These are phyloP conservation scores for Perodicticus potto DNA, from an alignment of 2,797 vertebrate species.

Conservation along the genomic window DNA sequence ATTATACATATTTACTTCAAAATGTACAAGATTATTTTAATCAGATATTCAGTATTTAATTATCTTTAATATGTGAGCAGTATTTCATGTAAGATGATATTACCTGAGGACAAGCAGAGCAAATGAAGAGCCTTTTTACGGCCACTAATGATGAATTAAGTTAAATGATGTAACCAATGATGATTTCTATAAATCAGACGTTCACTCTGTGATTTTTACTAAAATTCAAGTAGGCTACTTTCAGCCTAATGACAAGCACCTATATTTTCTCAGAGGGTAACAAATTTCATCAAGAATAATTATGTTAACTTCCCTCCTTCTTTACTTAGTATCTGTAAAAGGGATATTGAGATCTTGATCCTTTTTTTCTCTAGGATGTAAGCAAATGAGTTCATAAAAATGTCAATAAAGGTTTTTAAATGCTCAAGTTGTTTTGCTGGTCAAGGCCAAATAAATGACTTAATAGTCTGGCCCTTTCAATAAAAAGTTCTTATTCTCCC, in stretches of 20 bases:
- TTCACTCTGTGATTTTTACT: constrained; percentile 16
- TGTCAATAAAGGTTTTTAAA: constrained; percentile 13
- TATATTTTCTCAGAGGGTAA: constrained; percentile 4
- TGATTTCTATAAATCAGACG: constrained; percentile 52
- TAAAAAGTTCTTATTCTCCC: neutral
- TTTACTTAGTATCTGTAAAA: constrained; percentile 30
- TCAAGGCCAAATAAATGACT: constrained; percentile 34
- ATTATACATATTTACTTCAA: constrained; percentile 59
- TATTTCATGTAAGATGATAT: constrained; percentile 34
- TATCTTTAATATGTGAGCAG: constrained; percentile 48
- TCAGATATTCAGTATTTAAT: constrained; percentile 55
- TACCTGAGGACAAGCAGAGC: constrained; percentile 50
- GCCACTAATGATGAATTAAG: constrained; percentile 22
- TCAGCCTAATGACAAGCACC: constrained; percentile 4
- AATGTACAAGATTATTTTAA: constrained; percentile 53
- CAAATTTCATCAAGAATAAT: neutral
- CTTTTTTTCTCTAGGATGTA: neutral
- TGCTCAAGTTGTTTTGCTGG: constrained; percentile 5
- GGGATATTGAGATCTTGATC: neutral
- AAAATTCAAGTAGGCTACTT: constrained; percentile 42
- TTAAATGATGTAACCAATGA: constrained; percentile 17
- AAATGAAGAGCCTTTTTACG: constrained; percentile 22
- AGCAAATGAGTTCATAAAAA: constrained; percentile 25
- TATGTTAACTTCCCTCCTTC: neutral
- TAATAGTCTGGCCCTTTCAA: neutral